Conservation (phyloP, 2,113 vertebrate species). For the mouse (Mus musculus) region DNA sequence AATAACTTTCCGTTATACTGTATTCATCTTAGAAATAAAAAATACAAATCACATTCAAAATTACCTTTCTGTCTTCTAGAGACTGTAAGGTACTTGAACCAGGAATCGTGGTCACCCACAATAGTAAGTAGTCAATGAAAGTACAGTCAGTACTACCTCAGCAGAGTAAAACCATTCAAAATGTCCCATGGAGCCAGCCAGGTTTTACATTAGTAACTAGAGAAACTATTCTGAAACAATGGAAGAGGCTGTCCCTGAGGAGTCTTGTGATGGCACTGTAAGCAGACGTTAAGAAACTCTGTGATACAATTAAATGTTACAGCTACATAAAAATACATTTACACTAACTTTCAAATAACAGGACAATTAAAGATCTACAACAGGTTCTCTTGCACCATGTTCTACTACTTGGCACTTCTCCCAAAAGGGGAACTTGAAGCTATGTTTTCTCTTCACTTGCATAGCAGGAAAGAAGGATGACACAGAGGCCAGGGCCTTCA, state of each 20-base stretch:
- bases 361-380: slow-evolving; percentile 22
- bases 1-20: neutral
- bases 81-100: neutral
- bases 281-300: slow-evolving; percentile 46
- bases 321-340: neutral
- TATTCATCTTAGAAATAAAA: slow-evolving; percentile 29
- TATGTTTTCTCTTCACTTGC: neutral
- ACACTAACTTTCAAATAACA: slow-evolving; percentile 24
- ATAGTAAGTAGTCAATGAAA: neutral
- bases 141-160: neutral
- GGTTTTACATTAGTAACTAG: slow-evolving; percentile 11
- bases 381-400: neutral
- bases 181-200: neutral
- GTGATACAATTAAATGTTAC: neutral
- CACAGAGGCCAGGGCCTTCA: too few relatives aligned
- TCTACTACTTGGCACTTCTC: neutral
- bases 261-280: neutral
- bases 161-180: neutral
- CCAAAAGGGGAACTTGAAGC: neutral
- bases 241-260: neutral
- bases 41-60: neutral
- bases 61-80: neutral
- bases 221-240: slow-evolving; percentile 7
- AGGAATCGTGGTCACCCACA: neutral
- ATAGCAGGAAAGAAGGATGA: neutral